phyloP scores from a whole-genome alignment of 1,140 invertebrate genomes.

The Sarcophaga bullata region DNA sequence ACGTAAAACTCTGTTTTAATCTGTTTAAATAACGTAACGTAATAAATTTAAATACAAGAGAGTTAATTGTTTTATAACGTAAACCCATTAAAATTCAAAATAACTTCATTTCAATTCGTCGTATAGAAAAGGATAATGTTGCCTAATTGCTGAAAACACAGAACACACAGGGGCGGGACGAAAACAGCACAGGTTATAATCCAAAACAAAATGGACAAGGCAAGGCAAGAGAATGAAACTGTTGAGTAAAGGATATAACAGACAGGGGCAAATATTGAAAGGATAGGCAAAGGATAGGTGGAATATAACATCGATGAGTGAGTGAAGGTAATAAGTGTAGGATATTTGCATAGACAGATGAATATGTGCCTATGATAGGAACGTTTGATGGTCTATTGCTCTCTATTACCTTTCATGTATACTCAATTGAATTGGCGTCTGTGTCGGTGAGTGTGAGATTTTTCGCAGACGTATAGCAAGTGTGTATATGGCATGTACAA shows the following conservation, averaged over 20 bases:
- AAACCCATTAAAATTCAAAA: slow-evolving; percentile 6
- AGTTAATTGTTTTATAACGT: slow-evolving; percentile 15
- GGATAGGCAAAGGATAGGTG: no score
- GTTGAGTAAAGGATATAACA: neutral
- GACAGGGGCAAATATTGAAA: no score
- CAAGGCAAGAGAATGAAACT: neutral
- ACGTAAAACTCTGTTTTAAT: no score
- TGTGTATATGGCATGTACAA: neutral
- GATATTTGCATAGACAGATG: no score
- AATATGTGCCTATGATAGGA: no score
- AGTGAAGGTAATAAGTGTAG: no score
- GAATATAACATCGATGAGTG: no score
- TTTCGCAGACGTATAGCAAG: neutral
- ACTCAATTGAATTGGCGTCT: neutral
- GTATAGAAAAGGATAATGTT: slow-evolving; percentile 10
- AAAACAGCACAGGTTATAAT: neutral
- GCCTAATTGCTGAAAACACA: neutral
- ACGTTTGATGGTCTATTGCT: no score
- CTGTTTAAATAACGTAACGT: slow-evolving; percentile 7
- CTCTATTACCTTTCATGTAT: no score
- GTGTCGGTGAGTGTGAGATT: neutral
- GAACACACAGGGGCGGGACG: neutral
- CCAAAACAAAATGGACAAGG: neutral
- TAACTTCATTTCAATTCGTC: slow-evolving; percentile 9
- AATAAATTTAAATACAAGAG: slow-evolving; percentile 16